phyloP scores from a whole-genome alignment of 1,140 invertebrate species.

The Drosophila lacertosa region DNA sequence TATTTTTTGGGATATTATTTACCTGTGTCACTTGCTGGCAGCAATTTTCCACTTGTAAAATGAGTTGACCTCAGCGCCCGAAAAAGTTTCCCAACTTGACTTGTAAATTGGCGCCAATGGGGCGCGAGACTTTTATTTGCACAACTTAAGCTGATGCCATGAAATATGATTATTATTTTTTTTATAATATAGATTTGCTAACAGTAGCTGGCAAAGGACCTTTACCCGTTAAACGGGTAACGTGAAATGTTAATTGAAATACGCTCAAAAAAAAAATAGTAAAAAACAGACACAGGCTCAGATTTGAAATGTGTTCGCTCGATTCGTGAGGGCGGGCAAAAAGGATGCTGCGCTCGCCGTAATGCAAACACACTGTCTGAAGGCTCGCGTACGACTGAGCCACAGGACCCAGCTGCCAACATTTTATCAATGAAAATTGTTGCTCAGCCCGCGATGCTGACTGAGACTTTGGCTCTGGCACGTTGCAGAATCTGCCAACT shows the following conservation, averaged over 20 bases:
- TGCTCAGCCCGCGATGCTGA: conserved; percentile 38
- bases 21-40: conserved; percentile 18
- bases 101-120: conserved; percentile 29
- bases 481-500: conserved; percentile 9
- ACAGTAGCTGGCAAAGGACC: background rate
- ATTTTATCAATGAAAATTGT: conserved; percentile 80
- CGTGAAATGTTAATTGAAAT: conserved; percentile 49
- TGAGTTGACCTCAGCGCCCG: conserved; percentile 20
- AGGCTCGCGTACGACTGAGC: conserved; percentile 70
- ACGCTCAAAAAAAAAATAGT: conserved; percentile 9
- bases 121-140: conserved; percentile 6
- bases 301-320: background rate
- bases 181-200: background rate
- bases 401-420: conserved; percentile 56
- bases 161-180: conserved; percentile 9
- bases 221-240: conserved; percentile 26
- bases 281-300: background rate
- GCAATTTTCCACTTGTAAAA: conserved; percentile 34
- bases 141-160: conserved; percentile 4
- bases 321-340: conserved; percentile 20
- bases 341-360: background rate
- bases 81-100: conserved; percentile 29
- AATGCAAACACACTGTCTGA: conserved; percentile 41
- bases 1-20: conserved; percentile 25
- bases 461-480: no score